Percentiles rank a stretch among this genome's conserved stretches.
Evolutionary conservation across 2,113 vertebrate species (phyloP).

Genomic region (Limnothrissa miodon): DNA sequence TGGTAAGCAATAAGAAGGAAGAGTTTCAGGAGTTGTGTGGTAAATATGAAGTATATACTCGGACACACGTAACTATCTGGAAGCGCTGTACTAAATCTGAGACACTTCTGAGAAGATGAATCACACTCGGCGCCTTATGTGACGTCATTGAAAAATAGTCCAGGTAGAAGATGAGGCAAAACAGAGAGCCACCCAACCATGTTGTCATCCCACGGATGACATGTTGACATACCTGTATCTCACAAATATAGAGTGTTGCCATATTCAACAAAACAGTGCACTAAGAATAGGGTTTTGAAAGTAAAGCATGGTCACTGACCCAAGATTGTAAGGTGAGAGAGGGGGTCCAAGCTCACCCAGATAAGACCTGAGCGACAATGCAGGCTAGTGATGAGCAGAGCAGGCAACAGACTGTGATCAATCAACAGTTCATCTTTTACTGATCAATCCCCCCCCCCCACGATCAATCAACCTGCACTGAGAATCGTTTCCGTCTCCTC

Average conservation of each 20-base stretch:
- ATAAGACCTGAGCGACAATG: not conserved
- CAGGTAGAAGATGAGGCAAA: not conserved
- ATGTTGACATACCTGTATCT: not conserved
- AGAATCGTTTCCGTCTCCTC: not conserved
- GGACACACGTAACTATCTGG: not conserved
- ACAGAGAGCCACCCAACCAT: not conserved
- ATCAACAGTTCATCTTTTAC: not conserved
- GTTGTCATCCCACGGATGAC: not conserved
- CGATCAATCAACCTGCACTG: not conserved
- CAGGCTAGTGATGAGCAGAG: not conserved
- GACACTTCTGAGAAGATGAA: not conserved
- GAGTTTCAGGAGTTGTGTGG: not conserved
- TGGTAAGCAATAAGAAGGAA: not conserved
- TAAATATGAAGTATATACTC: not conserved
- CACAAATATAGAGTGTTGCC: constrained; percentile 9
- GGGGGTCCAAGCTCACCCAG: not conserved
- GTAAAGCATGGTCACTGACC: not conserved
- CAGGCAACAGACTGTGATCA: not conserved
- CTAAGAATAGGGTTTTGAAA: not conserved
- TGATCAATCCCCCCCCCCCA: not conserved
- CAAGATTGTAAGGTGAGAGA: not conserved
- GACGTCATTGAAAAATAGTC: not conserved
- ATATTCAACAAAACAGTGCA: not conserved
- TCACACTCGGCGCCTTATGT: not conserved
- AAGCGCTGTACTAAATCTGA: not conserved